Evolutionary conservation across 2,797 vertebrate species (phyloP).

Genomic region (Coracias cyanogaster): DNA sequence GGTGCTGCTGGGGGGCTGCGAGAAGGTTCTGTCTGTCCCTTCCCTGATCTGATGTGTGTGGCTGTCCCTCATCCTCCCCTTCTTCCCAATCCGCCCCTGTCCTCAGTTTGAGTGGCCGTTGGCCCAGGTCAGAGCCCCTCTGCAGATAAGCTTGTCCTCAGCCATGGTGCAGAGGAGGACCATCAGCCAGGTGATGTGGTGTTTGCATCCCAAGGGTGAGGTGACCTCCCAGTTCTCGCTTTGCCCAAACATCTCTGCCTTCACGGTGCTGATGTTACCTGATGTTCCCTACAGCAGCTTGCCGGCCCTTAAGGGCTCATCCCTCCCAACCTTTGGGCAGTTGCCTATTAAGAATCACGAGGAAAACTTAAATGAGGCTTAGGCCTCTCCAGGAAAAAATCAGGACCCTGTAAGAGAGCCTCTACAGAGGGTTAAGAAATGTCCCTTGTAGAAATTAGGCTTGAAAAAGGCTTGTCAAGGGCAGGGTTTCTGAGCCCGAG

Average conservation of each 20-base stretch:
- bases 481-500: not conserved
- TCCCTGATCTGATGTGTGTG: not conserved
- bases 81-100: not conserved
- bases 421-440: not conserved
- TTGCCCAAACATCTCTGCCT: not conserved
- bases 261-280: not conserved
- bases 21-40: not conserved
- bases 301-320: not conserved
- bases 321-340: not conserved
- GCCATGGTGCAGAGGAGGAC: accelerated
- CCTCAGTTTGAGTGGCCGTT: not conserved
- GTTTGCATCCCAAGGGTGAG: not conserved
- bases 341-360: not conserved
- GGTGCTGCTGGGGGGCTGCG: not conserved
- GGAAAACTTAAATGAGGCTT: not conserved
- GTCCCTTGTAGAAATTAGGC: not conserved
- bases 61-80: not conserved
- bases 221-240: not conserved
- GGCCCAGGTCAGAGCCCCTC: not conserved
- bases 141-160: not conserved
- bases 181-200: not conserved
- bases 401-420: not conserved
- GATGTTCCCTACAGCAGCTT: not conserved
- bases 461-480: not conserved
- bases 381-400: not conserved